Base-by-base conservation (phyloP, 2,113 vertebrate species). In the Pontoporia blainvillei region DNA sequence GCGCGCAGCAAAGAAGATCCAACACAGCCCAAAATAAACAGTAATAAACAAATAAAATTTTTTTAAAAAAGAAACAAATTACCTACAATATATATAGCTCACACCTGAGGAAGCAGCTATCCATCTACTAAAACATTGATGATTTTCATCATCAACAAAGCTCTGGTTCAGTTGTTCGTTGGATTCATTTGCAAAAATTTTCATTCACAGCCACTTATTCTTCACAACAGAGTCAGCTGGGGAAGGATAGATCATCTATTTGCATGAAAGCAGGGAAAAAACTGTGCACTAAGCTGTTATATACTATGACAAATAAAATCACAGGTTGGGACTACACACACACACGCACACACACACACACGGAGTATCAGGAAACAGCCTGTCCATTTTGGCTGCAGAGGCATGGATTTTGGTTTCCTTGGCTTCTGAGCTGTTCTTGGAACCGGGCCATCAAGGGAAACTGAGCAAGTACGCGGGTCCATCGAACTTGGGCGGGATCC, bases 361-460 rank as follows among this genome's bases (percentile, higher is more conserved):
- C 36, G 8, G 0, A n/a, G 44, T 76, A 21, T 81, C 81, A 97
- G 95, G 93, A 96, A 94, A 76, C 66, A 79, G 95, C 79, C 95
- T 92, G 90, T 91, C 87, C 94, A 29, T 84, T 73, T 87, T 84
- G 91, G 92, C 96, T 83, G 66, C 83, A 64, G 76, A 85, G 44
- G 78, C 89, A 91, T 23, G 67, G 91, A 76, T 75, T 93, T 94
- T 1, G 62, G 52, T 95, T 97, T 96, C 85, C 92, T 94, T 97
- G 96, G 92, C 95, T 97, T 90, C 87, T 44, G 94, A 86, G 73
- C 91, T 91, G 91, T 69, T 95, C 95, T 95, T 97, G 97, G 96
- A 91, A 39, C 20, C 0, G 11, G 52, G 97, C 97, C 97, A 96
- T 49, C 49, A 31, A 92, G 96, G 86, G 93, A 96, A 87, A 96